Evolutionary conservation across 2,113 vertebrate species (phyloP).

Genomic region (Percopsis transmontana): DNA sequence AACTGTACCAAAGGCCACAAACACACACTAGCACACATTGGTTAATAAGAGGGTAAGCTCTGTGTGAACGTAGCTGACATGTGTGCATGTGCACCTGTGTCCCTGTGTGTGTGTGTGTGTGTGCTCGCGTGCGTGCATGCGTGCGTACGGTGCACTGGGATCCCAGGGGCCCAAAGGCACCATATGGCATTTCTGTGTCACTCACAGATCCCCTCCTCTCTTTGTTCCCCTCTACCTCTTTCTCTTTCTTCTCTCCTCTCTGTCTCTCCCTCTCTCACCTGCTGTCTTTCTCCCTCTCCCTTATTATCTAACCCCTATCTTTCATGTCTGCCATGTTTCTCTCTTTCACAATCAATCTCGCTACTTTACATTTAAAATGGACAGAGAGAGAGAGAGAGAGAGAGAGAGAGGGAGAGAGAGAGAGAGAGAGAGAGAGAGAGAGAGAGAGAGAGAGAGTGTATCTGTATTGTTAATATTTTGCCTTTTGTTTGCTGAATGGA

Average conservation of each 20-base stretch:
- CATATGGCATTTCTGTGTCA: constrained; percentile 59
- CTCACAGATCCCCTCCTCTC: constrained; percentile 42
- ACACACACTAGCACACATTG: constrained; percentile 16
- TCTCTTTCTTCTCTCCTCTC: constrained; percentile 15
- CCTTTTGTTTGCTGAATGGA: constrained; percentile 3
- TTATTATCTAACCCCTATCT: neutral
- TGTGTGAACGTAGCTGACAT: neutral
- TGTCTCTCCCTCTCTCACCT: constrained; percentile 15
- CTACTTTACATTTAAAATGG: neutral
- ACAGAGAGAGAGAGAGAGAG: neutral
- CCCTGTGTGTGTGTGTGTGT: constrained; percentile 21
- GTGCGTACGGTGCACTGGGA: constrained; percentile 6
- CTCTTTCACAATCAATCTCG: neutral
- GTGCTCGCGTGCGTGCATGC: constrained; percentile 16
- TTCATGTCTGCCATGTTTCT: constrained; percentile 12
- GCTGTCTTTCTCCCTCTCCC: constrained; percentile 13
- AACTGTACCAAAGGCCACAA: constrained; percentile 24
- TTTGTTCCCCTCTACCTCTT: constrained; percentile 26
- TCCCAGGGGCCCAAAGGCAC: constrained; percentile 47
- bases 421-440: neutral
- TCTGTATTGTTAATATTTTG: neutral
- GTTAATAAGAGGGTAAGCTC: neutral
- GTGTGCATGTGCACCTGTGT: neutral
- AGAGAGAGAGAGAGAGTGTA: neutral
- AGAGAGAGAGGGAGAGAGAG: neutral